Percentiles rank a stretch among this genome's conserved stretches.
These are phyloP conservation scores for Pharmacophagus antenor DNA, from an alignment of 2,888 invertebrate species.

Conservation along the genomic window DNA sequence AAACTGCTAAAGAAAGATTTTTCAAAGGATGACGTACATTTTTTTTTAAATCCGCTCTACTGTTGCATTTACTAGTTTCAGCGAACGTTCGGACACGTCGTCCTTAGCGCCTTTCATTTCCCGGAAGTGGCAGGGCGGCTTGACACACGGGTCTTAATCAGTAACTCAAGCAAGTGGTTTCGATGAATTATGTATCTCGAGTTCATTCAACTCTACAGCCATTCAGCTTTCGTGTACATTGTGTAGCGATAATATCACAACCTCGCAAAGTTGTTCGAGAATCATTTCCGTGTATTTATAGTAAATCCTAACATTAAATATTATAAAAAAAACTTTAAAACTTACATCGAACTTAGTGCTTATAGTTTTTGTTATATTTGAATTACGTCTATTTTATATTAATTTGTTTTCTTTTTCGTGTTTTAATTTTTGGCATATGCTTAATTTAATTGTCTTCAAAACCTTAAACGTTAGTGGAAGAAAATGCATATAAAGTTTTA, in stretches of 20 bases:
- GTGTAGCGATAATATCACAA: background rate
- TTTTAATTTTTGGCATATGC: too few species aligned
- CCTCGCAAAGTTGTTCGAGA: too few species aligned
- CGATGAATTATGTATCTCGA: slow-evolving; percentile 27
- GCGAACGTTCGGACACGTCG: background rate
- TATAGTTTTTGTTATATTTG: too few species aligned
- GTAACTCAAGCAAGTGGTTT: slow-evolving; percentile 7
- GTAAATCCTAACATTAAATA: background rate
- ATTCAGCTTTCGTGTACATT: slow-evolving; percentile 7
- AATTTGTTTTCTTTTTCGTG: too few species aligned
- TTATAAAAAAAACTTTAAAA: too few species aligned
- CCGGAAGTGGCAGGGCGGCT: slow-evolving; percentile 19
- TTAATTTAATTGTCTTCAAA: too few species aligned
- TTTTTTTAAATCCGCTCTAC: slow-evolving; percentile 1
- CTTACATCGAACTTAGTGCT: too few species aligned
- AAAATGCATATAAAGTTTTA: too few species aligned
- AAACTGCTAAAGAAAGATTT: too few species aligned
- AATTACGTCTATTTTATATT: too few species aligned
- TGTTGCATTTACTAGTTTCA: slow-evolving; percentile 11
- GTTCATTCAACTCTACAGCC: slow-evolving; percentile 25
- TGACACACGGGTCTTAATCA: slow-evolving; percentile 18
- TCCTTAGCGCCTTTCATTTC: slow-evolving; percentile 29
- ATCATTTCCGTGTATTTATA: background rate
- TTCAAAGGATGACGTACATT: background rate
- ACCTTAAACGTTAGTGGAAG: too few species aligned